These are phyloP conservation scores for Euwallacea similis DNA, from an alignment of 1,140 invertebrate species.

Conservation along the genomic window DNA sequence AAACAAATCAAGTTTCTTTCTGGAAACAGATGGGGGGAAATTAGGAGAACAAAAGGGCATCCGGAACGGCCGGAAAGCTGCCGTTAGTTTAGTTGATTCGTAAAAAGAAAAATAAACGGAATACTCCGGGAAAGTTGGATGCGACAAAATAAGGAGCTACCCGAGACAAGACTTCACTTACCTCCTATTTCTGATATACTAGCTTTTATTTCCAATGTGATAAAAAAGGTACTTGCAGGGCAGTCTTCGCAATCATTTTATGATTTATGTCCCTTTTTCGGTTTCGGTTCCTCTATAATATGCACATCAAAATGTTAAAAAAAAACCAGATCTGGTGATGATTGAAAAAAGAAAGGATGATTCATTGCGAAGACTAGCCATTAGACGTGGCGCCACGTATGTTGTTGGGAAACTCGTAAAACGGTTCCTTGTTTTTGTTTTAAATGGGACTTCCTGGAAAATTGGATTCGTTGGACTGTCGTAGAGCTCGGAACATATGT, in stretches of 20 bases:
- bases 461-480: no score
- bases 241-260: no score
- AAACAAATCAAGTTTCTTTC: constrained; percentile 3
- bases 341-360: background rate
- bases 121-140: no score
- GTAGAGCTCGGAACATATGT: no score
- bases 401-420: constrained; percentile 8
- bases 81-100: constrained; percentile 8
- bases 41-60: constrained; percentile 7
- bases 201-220: constrained; percentile 19
- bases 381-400: constrained; percentile 23
- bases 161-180: constrained; percentile 4
- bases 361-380: constrained; percentile 18
- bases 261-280: no score
- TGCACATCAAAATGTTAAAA: no score
- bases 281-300: no score
- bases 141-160: no score
- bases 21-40: background rate
- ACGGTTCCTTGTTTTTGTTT: background rate
- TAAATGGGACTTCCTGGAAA: no score
- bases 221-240: no score
- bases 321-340: no score
- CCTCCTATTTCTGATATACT: constrained; percentile 22
- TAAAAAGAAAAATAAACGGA: background rate
- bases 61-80: constrained; percentile 10